phyloP scores from a whole-genome alignment of 2,113 vertebrate genomes.

The Gallinago media region DNA sequence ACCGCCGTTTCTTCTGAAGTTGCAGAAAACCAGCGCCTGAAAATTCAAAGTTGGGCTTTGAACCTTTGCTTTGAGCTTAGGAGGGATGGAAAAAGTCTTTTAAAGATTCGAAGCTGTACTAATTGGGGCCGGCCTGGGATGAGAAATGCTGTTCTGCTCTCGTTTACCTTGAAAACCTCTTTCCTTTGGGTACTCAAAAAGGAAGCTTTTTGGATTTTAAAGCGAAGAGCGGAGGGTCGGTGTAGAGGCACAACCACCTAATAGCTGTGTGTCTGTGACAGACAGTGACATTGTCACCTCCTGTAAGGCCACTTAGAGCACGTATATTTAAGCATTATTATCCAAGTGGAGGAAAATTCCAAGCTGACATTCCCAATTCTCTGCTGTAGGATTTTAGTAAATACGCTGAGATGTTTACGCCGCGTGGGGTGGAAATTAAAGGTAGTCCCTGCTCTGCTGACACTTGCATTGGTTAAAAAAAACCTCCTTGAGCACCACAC shows the following conservation, averaged over 20 bases:
- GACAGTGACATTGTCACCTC: neutral
- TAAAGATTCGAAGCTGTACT: neutral
- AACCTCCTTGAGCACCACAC: neutral
- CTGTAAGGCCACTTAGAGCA: neutral
- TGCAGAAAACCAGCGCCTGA: neutral
- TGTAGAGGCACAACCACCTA: neutral
- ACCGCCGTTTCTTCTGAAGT: neutral
- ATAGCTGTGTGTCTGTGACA: neutral
- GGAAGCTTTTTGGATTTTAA: neutral
- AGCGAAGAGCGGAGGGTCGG: neutral
- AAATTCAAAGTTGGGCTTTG: neutral
- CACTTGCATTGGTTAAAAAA: neutral
- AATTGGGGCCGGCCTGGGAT: neutral
- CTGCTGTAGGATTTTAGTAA: neutral
- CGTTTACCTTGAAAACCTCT: neutral
- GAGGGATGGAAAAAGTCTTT: neutral
- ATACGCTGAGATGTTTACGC: neutral
- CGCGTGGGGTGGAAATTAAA: fast-evolving
- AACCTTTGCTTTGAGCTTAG: neutral
- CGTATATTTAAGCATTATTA: neutral
- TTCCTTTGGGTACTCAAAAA: neutral
- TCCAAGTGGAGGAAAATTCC: neutral
- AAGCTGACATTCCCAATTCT: neutral
- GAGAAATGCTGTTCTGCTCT: neutral
- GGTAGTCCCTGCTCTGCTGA: neutral